Conservation (phyloP, 2,888 invertebrate genomes). For the Saturnia japonica region DNA sequence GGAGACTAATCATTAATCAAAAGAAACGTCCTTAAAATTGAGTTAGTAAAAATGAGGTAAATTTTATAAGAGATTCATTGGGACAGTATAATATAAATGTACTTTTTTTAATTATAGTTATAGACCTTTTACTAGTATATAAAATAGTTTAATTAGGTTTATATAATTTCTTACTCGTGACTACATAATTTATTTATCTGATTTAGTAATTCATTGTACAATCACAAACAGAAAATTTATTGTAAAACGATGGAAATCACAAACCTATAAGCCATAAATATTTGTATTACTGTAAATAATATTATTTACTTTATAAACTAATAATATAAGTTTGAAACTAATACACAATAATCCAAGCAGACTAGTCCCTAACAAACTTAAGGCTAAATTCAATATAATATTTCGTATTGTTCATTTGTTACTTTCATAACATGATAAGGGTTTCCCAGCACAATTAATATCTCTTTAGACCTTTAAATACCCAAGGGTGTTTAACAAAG, state of each 20-base stretch:
- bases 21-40: no score
- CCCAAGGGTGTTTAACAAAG: neutral
- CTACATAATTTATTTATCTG: neutral
- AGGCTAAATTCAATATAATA: neutral
- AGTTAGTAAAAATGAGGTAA: no score
- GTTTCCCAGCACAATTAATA: neutral
- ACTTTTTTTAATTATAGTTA: no score
- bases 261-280: neutral
- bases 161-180: neutral
- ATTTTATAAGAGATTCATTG: neutral
- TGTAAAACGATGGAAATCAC: neutral
- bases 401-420: neutral
- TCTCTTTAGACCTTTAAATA: neutral
- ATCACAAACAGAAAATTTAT: neutral
- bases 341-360: slow-evolving; percentile 14
- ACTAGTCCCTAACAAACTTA: neutral
- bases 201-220: neutral
- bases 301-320: slow-evolving; percentile 9
- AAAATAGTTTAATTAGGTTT: neutral
- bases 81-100: neutral
- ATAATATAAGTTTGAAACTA: slow-evolving; percentile 14
- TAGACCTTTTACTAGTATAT: neutral
- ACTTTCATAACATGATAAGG: neutral
- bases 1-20: no score
- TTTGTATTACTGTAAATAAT: slow-evolving; percentile 1